These are phyloP conservation scores for Patella caerulea DNA, from an alignment of 2,888 invertebrate genomes.

Conservation along the genomic window DNA sequence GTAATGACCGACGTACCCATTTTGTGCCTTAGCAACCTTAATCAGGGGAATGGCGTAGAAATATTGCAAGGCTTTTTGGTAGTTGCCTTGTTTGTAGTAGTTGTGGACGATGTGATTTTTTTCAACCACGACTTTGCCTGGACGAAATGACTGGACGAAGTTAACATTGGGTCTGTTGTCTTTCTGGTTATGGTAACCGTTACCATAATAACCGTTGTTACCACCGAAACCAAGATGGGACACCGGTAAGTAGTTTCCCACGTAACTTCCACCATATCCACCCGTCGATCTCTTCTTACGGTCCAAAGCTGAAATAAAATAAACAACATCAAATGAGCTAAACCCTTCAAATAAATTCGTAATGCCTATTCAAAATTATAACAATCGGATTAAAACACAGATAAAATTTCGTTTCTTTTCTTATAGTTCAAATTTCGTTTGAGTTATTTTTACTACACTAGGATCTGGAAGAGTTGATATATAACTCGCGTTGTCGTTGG, in stretches of 20 bases:
- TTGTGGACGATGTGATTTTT: constrained; percentile 3
- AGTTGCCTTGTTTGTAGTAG: constrained; percentile 4
- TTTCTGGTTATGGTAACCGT: too few relatives aligned
- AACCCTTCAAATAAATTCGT: too few relatives aligned
- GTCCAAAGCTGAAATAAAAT: not conserved
- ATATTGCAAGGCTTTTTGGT: not conserved
- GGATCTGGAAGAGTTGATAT: too few relatives aligned
- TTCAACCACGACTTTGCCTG: not conserved
- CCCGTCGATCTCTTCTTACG: not conserved
- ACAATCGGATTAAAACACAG: too few relatives aligned
- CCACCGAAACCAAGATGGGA: not conserved
- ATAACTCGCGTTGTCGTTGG: too few relatives aligned
- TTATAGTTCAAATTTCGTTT: too few relatives aligned
- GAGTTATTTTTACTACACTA: too few relatives aligned
- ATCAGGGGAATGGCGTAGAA: not conserved
- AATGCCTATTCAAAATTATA: too few relatives aligned
- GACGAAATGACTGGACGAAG: not conserved
- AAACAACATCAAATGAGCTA: not conserved
- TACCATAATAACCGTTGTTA: not conserved
- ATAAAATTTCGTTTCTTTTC: too few relatives aligned
- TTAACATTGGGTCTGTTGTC: not conserved
- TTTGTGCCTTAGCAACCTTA: not conserved
- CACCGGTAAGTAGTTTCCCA: not conserved
- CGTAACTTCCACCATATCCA: not conserved
- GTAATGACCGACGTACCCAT: not conserved